Evolutionary conservation across 2,888 invertebrate genomes (phyloP).

Genomic region (Phoronis australis): DNA sequence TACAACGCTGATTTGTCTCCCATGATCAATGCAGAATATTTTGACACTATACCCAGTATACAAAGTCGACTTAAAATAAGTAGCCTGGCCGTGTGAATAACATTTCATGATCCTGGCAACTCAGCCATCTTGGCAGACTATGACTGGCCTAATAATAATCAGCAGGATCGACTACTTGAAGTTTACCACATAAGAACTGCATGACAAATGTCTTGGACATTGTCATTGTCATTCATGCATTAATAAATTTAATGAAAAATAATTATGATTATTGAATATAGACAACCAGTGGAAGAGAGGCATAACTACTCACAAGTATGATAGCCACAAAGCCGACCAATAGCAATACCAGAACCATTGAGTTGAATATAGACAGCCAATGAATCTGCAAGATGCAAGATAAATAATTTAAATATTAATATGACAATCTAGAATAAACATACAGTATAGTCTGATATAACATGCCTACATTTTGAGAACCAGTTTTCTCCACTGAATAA

Average conservation of each 20-base stretch:
- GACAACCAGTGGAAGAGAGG: too few species aligned
- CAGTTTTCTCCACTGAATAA: too few species aligned
- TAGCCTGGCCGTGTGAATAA: too few species aligned
- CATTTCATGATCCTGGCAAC: constrained; percentile 1
- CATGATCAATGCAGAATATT: too few species aligned
- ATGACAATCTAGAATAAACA: too few species aligned
- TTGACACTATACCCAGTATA: too few species aligned
- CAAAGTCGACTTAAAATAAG: too few species aligned
- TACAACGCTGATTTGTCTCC: too few species aligned
- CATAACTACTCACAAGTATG: constrained; percentile 54
- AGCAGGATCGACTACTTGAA: not conserved
- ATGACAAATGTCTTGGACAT: not conserved
- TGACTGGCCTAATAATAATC: not conserved
- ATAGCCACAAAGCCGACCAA: constrained; percentile 56
- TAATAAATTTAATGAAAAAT: constrained; percentile 1
- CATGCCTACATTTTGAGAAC: too few species aligned
- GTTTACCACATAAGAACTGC: not conserved
- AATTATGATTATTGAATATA: too few species aligned
- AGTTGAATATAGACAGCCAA: constrained; percentile 58
- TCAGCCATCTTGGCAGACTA: not conserved
- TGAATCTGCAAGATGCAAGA: constrained; percentile 50
- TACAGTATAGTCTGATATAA: too few species aligned
- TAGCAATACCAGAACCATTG: constrained; percentile 55
- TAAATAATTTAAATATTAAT: too few species aligned
- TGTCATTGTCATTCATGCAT: not conserved